Conservation (phyloP, 2,888 invertebrate genomes). For the Caradrina clavipalpis region DNA sequence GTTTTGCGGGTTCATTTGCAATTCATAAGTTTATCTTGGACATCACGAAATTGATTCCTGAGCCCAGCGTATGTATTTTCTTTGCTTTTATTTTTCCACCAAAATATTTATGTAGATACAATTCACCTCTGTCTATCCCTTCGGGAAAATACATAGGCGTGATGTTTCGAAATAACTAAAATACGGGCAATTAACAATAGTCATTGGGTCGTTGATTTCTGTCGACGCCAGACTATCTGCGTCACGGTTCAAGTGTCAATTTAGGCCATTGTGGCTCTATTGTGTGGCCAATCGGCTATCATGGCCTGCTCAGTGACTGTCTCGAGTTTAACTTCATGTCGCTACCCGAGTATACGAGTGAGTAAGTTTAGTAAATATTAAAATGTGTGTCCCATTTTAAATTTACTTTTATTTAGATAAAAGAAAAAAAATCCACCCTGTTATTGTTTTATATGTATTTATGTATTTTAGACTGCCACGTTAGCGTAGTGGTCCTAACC, state of each 20-base stretch:
- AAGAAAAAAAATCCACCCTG: no score
- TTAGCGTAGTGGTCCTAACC: no score
- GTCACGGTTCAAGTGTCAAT: constrained; percentile 50
- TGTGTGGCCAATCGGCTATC: constrained; percentile 35
- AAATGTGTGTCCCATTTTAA: neutral
- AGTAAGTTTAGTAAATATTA: neutral
- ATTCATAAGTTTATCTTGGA: no score
- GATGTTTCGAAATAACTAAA: neutral
- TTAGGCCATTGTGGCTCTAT: constrained; percentile 34
- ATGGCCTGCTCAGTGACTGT: constrained; percentile 25
- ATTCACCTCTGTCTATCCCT: neutral
- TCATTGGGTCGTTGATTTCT: constrained; percentile 6
- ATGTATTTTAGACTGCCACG: no score
- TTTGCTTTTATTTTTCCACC: no score
- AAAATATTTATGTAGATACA: neutral
- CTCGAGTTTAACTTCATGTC: constrained; percentile 5
- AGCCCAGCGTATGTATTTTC: no score
- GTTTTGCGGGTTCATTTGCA: no score
- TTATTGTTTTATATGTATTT: no score
- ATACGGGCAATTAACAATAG: constrained; percentile 3
- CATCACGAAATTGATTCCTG: no score
- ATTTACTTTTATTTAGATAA: no score
- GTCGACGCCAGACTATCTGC: constrained; percentile 34
- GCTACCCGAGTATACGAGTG: neutral
- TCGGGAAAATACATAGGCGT: neutral